Evolutionary conservation across 2,888 invertebrate species (phyloP).

Genomic region (Tiphia femorata): DNA sequence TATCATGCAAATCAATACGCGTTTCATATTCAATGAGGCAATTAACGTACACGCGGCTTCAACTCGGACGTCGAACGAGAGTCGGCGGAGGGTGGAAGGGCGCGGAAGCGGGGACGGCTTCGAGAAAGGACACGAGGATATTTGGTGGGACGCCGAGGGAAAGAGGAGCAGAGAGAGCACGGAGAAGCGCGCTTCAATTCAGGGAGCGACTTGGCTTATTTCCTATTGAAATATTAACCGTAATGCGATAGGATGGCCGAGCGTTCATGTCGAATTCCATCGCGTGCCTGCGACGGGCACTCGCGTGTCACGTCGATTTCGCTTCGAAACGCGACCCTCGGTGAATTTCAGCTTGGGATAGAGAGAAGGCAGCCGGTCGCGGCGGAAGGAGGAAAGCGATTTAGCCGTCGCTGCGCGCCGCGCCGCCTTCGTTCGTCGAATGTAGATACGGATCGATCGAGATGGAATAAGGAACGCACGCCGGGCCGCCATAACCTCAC

Average conservation of each 20-base stretch:
- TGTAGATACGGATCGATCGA: not conserved
- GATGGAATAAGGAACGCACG: not conserved
- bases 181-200: constrained; percentile 26
- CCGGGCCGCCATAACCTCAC: no score
- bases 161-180: no score
- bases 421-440: not conserved
- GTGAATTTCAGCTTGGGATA: constrained; percentile 19
- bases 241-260: constrained; percentile 52
- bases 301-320: constrained; percentile 41
- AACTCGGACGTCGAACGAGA: constrained; percentile 19
- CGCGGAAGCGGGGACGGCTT: constrained; percentile 8
- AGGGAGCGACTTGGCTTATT: constrained; percentile 52
- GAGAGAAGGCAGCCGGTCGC: not conserved
- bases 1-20: constrained; percentile 59
- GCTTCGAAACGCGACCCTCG: constrained; percentile 35
- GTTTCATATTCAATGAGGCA: constrained; percentile 66
- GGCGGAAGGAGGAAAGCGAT: constrained; percentile 30
- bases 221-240: constrained; percentile 65
- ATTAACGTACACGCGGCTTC: constrained; percentile 60
- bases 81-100: constrained; percentile 12
- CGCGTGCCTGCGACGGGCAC: constrained; percentile 41
- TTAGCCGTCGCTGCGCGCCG: not conserved
- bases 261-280: constrained; percentile 54
- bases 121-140: not conserved
- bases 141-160: not conserved